These are phyloP conservation scores for Erethizon dorsatum DNA, from an alignment of 2,797 vertebrate genomes.

Conservation along the genomic window DNA sequence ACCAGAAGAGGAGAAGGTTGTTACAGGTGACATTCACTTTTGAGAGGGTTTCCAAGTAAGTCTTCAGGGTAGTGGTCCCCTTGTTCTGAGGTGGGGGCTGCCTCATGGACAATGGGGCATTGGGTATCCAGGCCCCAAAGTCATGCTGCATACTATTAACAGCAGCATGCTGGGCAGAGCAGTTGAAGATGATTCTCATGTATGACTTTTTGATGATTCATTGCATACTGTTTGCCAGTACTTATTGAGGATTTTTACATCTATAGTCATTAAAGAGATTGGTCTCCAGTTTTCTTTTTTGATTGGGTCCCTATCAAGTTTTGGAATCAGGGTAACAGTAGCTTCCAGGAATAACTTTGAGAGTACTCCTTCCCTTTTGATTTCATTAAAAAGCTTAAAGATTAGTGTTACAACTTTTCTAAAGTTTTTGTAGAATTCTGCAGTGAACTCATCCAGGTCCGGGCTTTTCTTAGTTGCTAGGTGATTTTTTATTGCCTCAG, in stretches of 20 bases:
- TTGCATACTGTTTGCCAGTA: no score
- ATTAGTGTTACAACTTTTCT: no score
- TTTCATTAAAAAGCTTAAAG: no score
- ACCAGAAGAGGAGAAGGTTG: constrained; percentile 76
- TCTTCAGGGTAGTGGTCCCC: constrained; percentile 87
- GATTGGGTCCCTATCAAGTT: background rate
- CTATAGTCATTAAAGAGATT: no score
- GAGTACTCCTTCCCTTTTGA: background rate
- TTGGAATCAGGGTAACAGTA: background rate
- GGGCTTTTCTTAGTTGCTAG: no score
- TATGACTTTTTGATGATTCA: background rate
- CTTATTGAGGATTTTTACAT: no score
- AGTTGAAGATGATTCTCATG: background rate
- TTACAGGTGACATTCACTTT: constrained; percentile 87
- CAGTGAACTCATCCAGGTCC: no score
- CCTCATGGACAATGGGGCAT: constrained; percentile 86
- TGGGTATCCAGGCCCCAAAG: constrained; percentile 90
- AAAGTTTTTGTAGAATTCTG: no score
- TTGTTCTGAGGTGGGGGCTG: constrained; percentile 90
- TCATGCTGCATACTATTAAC: constrained; percentile 88
- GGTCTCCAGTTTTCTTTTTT: background rate
- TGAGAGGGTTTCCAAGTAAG: constrained; percentile 89
- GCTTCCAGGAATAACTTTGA: background rate
- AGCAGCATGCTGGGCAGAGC: no score
- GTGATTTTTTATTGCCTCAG: no score